Conservation (phyloP, 2,113 vertebrate genomes). For the Psophia crepitans region DNA sequence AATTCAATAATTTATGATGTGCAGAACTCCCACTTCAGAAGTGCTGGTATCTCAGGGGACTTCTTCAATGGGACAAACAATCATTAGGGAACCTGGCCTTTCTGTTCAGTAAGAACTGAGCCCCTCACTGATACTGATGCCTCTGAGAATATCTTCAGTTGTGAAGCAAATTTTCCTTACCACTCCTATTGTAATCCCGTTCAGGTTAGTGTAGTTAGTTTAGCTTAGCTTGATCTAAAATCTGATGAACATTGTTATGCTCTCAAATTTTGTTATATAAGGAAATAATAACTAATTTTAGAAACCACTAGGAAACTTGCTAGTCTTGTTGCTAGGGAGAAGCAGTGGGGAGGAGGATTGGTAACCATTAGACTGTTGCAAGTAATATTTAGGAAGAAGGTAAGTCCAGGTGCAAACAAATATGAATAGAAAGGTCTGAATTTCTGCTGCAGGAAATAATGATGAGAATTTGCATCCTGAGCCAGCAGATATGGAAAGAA, state of each 20-base stretch:
- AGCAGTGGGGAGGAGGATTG: not conserved
- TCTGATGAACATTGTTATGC: not conserved
- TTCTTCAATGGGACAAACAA: not conserved
- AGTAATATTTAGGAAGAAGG: not conserved
- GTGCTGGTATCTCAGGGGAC: not conserved
- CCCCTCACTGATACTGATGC: not conserved
- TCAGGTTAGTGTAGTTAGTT: not conserved
- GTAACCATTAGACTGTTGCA: not conserved
- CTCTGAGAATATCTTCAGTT: not conserved
- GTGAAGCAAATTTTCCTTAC: not conserved
- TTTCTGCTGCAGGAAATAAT: not conserved
- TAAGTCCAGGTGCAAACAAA: not conserved
- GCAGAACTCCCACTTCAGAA: not conserved
- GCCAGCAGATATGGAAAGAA: not conserved
- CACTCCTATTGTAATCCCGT: not conserved
- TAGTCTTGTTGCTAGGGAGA: not conserved
- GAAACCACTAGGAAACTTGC: not conserved
- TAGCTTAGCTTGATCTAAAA: not conserved
- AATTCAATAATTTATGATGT: not conserved
- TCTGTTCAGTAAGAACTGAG: not conserved
- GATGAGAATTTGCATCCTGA: not conserved
- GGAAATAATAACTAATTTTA: not conserved
- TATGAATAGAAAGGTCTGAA: not conserved
- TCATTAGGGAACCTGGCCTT: not conserved
- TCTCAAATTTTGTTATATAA: not conserved